Conservation (phyloP, 2,888 invertebrate genomes). For the Pachymerium ferrugineum region DNA sequence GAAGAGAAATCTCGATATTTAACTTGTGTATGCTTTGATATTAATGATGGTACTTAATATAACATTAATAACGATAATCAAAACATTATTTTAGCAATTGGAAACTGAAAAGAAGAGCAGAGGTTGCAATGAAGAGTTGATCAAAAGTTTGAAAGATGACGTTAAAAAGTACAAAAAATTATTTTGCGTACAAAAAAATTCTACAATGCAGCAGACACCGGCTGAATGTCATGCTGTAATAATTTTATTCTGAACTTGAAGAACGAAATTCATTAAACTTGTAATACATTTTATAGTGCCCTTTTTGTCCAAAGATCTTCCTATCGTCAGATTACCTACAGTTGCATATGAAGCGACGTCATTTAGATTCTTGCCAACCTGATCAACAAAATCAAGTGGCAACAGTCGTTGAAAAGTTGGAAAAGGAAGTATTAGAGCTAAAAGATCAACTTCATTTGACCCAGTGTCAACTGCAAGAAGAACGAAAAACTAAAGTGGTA, state of each 20-base stretch:
- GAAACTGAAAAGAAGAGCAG: background rate
- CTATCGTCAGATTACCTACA: background rate
- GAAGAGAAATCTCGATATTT: slow-evolving; percentile 25
- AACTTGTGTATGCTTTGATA: background rate
- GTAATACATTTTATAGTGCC: slow-evolving; percentile 8
- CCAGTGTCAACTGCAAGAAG: background rate
- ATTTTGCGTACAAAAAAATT: background rate
- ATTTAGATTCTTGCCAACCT: background rate
- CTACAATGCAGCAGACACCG: background rate
- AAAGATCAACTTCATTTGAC: background rate
- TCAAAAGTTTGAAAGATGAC: slow-evolving; percentile 5
- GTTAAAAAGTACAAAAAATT: slow-evolving; percentile 17
- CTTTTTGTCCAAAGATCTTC: slow-evolving; percentile 25
- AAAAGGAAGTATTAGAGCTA: background rate
- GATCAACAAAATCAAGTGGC: background rate
- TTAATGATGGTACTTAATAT: too few relatives aligned
- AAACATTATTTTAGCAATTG: background rate
- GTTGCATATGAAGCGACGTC: background rate
- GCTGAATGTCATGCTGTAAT: slow-evolving; percentile 16
- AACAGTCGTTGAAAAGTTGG: background rate
- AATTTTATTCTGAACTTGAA: background rate
- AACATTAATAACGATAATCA: too few relatives aligned
- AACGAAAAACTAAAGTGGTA: background rate
- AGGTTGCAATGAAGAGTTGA: background rate
- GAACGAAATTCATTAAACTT: background rate